Base-by-base conservation (phyloP, 1,140 invertebrate species). In the Ceratitis capitata region DNA sequence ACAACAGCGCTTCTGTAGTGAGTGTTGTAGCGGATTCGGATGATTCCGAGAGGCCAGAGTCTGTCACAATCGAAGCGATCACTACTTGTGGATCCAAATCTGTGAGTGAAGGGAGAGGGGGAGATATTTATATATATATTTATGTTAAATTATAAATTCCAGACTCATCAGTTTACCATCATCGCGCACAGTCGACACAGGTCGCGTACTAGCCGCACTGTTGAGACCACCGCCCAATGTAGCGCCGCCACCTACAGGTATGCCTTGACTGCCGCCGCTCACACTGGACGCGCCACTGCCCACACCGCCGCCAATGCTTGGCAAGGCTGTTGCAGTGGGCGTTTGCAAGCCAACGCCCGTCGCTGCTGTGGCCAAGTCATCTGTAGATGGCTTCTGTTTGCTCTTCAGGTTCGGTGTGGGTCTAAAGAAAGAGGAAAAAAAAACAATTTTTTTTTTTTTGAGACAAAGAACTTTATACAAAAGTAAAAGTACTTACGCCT, bases 401-500 rank as follows among this genome's bases (percentile, higher is more conserved):
- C 94, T 94, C 89, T 95, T 95, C 86, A 94, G 89, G 64, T 94
- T 95, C 85, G 95, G 94, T 23, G 95, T 95, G 85, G 95, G 95
- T 87, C 95, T 96, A 92, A 89, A 84, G 35, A 78, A 42, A 78
- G 26, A 84, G 58, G 78, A 0, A 32, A 84, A 82, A 39, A 58
- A 58, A 86, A 86, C 86, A 85, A 86, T 87, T 74, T 53, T 45
- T 42, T 69, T 9, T 16, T n/a, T 32, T n/a, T n/a, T 26, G 4
- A 19, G 47, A 16, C 7, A 1, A 64, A 64, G 47, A 85, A 85
- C 82, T 39, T n/a, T n/a, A n/a, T n/a, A n/a, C 23, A 53, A 53
- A n/a, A 16, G 82, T 29, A 23, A 39, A 78, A 42, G 47, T 45
- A 94, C 96, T 95, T 92, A 99, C 98, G 98, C 98, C 96, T 99